Conservation (phyloP, 2,888 invertebrate species). For the Salticus scenicus region DNA sequence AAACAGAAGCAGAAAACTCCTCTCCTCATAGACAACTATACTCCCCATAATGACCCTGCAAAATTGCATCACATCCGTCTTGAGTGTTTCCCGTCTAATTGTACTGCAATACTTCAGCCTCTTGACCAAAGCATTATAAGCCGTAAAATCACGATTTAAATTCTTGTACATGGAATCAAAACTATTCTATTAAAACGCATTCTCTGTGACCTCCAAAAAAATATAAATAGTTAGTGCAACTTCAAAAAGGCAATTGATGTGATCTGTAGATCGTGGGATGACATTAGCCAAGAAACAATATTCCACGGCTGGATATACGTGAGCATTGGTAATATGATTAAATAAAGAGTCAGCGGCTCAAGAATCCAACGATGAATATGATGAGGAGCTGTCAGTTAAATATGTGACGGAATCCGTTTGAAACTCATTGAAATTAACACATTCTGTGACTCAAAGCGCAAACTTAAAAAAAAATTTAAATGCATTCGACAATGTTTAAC, state of each 20-base stretch:
- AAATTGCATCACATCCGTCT: slow-evolving; percentile 6
- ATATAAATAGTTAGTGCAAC: too few species aligned
- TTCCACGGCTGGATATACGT: not conserved
- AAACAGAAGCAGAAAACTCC: not conserved
- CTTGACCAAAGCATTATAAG: not conserved
- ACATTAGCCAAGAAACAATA: slow-evolving; percentile 6
- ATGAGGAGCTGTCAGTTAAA: not conserved
- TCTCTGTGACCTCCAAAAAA: not conserved
- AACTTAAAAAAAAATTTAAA: too few species aligned
- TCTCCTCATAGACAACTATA: slow-evolving; percentile 14
- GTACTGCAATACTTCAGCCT: not conserved
- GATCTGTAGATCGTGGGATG: slow-evolving; percentile 12
- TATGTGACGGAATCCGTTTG: not conserved
- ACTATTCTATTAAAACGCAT: not conserved
- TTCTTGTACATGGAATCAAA: not conserved
- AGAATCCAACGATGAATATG: not conserved
- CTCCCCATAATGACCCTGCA: not conserved
- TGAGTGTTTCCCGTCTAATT: not conserved
- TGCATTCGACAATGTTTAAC: too few species aligned
- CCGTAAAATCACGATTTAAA: too few species aligned
- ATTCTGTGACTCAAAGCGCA: not conserved
- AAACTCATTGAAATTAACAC: not conserved
- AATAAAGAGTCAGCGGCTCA: not conserved
- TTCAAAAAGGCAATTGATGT: not conserved
- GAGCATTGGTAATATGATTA: not conserved